Evolutionary conservation across 2,797 vertebrate genomes (phyloP), one percentile per base, ranked within the genome.

Genomic region (Labeo calbasu): DNA sequence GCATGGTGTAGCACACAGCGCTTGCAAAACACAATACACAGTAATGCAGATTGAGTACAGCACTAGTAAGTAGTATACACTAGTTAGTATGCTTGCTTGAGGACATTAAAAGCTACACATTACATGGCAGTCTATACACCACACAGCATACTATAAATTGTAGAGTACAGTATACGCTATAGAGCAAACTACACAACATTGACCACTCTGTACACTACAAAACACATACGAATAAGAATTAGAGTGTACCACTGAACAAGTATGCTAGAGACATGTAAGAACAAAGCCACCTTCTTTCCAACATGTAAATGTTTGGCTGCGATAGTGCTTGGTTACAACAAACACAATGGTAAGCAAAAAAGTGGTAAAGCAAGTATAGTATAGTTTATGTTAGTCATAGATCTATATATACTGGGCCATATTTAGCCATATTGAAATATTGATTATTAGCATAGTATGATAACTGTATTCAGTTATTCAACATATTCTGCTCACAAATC

Each of bases 1-100:
- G 53, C 68, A 59, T 48, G 71, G 15, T 59, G 36, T 25, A 46
- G 36, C 23, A 81, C 11, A 46, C 53, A 46, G 51, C 15, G 7
- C 36, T 69, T 80, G 23, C 36, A 81, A 61, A 81, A 12, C 53
- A 71, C 79, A 81, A 48, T 28, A 19, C 40, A 72, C 36, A 32
- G 28, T 2, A 32, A 32, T 51, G 23, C 17, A 19, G 53, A 48
- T 40, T 17, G 53, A 48, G 53, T 59, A 59, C 9, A 70, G 21
- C 28, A 61, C 53, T 72, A 71, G 17, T 50, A 32, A 70, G 66
- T 48, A 59, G 36, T 46, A 46, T 57, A 28, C 4, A n/a, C 23
- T 50, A 36, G 40, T 46, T 61, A 81, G 69, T 81, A n/a, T 43
- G 51, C 48, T 11, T 12, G 28, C n/a, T 79, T 40, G 28, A 53